Evolutionary conservation across 30 jellyfish, hydroid and myxozoan species (phyloP).

Genomic region (Cassiopea andromeda): DNA sequence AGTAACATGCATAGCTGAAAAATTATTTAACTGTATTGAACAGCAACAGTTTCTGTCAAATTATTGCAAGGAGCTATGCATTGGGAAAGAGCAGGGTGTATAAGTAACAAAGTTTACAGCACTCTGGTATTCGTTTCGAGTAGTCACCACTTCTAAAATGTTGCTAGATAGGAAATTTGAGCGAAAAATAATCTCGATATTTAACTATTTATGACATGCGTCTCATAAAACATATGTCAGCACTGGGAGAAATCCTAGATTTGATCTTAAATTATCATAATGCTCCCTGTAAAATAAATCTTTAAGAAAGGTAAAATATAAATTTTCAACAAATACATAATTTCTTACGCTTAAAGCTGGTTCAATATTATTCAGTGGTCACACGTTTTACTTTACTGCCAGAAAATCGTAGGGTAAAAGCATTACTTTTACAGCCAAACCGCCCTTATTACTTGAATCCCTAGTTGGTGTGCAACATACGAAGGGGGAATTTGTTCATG

Average conservation of each 20-base stretch:
- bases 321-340: too few relatives aligned
- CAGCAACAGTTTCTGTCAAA: not conserved
- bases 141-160: not conserved
- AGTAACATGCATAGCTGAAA: conserved; percentile 17
- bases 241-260: not conserved
- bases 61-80: not conserved
- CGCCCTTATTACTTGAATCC: too few relatives aligned
- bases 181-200: not conserved
- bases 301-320: not conserved
- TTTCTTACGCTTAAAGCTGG: too few relatives aligned
- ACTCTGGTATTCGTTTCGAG: not conserved
- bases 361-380: too few relatives aligned
- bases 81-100: too few relatives aligned
- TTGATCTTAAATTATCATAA: not conserved
- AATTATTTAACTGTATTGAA: not conserved
- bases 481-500: too few relatives aligned
- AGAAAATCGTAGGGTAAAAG: too few relatives aligned
- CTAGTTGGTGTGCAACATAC: too few relatives aligned
- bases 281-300: not conserved
- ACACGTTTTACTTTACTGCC: too few relatives aligned
- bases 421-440: too few relatives aligned
- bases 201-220: conserved; percentile 42
- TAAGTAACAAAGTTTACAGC: too few relatives aligned
- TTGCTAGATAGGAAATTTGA: not conserved
- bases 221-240: conserved; percentile 29